Evolutionary conservation across 2,113 vertebrate genomes (phyloP), one percentile per base, ranked within the genome.

Genomic region (Barnardius zonarius): DNA sequence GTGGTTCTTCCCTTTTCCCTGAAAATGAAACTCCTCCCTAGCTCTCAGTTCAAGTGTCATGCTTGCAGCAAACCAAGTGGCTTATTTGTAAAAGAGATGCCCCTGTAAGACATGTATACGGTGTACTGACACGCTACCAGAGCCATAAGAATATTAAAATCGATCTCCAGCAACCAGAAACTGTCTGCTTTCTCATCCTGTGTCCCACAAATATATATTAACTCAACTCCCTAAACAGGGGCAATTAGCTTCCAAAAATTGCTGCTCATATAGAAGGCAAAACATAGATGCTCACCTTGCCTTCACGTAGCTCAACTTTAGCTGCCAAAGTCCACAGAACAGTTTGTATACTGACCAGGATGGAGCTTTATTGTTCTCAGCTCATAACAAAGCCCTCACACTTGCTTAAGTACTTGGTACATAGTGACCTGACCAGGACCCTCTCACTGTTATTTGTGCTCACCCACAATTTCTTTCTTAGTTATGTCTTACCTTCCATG

Each of bases 101-200:
- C 48, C 35, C 66, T 76, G 30, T 24, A 74, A 83, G 82, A 73
- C 59, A 46, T 33, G 19, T 88, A 94, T 94, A 90, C 67, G 66
- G 76, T 67, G 44, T 91, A 93, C 83, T 95, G 88, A 94, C 80
- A 67, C 5, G 13, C 64, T 88, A 54, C 72, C 59, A 81, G 61
- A 88, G 51, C 83, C 86, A 90, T 63, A 83, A 51, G 88, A 91
- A 81, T 97, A 95, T 92, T 95, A 97, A 88, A 95, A 96, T 93
- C 94, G 76, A 97, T 97, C 94, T 96, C 96, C 59, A 88, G 30
- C 91, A 94, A 79, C 48, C 70, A 69, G 66, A 85, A 48, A 70
- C 83, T 66, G 89, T 82, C 89, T 92, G 52, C 81, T 95, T 91
- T 82, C 81, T 84, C 62, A 89, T 80, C 54, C 72, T 17, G 6